These are phyloP conservation scores for Augochlora pura DNA, from an alignment of 1,140 invertebrate genomes.

Conservation along the genomic window DNA sequence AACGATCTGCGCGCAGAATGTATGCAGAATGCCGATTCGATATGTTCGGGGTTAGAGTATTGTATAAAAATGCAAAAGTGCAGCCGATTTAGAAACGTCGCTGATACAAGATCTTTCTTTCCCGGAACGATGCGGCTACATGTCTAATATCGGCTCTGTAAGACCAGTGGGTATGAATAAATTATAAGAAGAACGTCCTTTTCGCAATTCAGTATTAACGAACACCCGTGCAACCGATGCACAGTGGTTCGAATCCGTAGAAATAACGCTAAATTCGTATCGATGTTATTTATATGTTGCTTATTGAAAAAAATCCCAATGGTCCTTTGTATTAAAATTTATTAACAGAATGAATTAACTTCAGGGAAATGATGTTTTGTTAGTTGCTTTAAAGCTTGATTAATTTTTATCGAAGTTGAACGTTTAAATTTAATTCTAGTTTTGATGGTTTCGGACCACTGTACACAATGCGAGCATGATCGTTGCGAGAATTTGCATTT, in stretches of 20 bases:
- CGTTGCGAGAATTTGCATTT: too few species aligned
- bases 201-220: constrained; percentile 35
- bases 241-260: too few species aligned
- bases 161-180: constrained; percentile 31
- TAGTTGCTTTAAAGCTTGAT: too few species aligned
- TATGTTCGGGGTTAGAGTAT: constrained; percentile 6
- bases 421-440: too few species aligned
- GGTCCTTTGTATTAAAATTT: too few species aligned
- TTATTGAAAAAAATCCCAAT: too few species aligned
- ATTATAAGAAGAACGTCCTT: constrained; percentile 19
- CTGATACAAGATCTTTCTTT: constrained; percentile 8
- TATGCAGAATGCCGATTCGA: constrained; percentile 25
- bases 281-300: too few species aligned
- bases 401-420: too few species aligned
- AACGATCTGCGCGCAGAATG: constrained; percentile 8
- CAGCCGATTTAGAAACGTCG: constrained; percentile 34
- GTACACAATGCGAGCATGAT: background rate
- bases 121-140: background rate
- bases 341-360: too few species aligned
- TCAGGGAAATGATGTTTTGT: too few species aligned
- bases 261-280: too few species aligned
- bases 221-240: background rate
- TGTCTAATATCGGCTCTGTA: constrained; percentile 22
- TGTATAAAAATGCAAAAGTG: constrained; percentile 30
- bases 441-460: background rate